Evolutionary conservation across 2,888 invertebrate species (phyloP).

Genomic region (Oscheius sp.): DNA sequence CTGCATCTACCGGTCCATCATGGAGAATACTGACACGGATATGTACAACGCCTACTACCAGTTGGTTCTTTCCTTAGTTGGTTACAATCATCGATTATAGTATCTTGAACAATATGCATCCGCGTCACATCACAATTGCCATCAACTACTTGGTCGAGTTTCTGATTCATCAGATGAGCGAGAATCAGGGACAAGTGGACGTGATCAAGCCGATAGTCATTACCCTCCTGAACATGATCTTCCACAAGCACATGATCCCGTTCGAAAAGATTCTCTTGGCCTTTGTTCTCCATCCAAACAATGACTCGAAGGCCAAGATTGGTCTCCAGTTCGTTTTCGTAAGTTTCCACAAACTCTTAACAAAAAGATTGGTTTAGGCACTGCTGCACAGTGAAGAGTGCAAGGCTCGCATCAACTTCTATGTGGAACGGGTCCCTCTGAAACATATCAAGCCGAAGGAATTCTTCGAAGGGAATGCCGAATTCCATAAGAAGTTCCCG

Average conservation of each 20-base stretch:
- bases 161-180: constrained; percentile 25
- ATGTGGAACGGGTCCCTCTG: constrained; percentile 40
- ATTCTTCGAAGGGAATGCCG: constrained; percentile 57
- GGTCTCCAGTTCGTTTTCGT: constrained; percentile 44
- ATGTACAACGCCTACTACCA: constrained; percentile 23
- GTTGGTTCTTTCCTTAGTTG: constrained; percentile 1
- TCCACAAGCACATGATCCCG: constrained; percentile 52
- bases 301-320: constrained; percentile 54
- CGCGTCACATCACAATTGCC: background rate
- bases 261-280: constrained; percentile 65
- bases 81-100: background rate
- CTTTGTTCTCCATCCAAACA: constrained; percentile 63
- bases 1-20: constrained; percentile 35
- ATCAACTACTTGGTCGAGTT: constrained; percentile 29
- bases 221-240: constrained; percentile 58
- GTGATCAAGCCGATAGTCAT: constrained; percentile 41
- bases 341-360: background rate
- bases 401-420: constrained; percentile 42
- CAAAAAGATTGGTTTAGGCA: background rate
- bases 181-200: background rate
- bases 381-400: constrained; percentile 41
- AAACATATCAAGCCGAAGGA: constrained; percentile 46
- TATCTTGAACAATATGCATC: constrained; percentile 3
- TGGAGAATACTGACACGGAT: constrained; percentile 4
- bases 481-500: constrained; percentile 56